Evolutionary conservation across 2,888 invertebrate genomes (phyloP), one percentile per base, ranked within the genome.

Genomic region (Acleris holmiana): DNA sequence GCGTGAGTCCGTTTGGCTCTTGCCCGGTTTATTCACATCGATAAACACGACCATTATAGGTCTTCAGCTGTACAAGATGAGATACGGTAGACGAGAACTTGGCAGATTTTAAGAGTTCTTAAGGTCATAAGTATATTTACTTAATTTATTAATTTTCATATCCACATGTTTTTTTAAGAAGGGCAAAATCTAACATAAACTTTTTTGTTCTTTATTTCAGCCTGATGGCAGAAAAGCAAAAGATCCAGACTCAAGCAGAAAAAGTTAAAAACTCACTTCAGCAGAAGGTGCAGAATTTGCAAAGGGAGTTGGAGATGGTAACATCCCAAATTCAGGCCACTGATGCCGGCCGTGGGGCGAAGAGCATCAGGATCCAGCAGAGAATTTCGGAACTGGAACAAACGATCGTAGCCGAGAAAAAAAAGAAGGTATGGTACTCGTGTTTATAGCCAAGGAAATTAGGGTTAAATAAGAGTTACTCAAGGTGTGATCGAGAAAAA

Each of bases 241-340:
- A 80, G 47, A 76, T 91, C 68, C 83, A 88, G 75, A 58, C 71
- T 0, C 78, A 86, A 65, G 76, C 85, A 15, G 57, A 64, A 15
- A 62, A 77, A 40, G 67, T 82, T 4, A 84, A 74, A 59, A 73
- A 64, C 17, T 73, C 67, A 1, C 70, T 91, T 13, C 80, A 88
- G 64, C 65, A 46, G 3, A 86, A 71, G 69, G 80, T 91, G 6
- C 76, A 74, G 44, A 69, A 78, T 13, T 68, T 91, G 17, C 84
- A 89, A 69, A 83, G 84, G 55, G 86, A 92, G 67, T 61, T 91
- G 55, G 85, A 85, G 15, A 85, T 78, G 0, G 76, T 81, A 0
- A 82, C 76, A 61, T 72, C 85, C 23, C 91, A 91, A 70, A 68
- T 87, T 6, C 53, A 69, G 0, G 84, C 84, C 0, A 71, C 86